Percentiles rank a stretch among this genome's conserved stretches.
Conservation (phyloP, 2,888 invertebrate species). For the Lobophora halterata region DNA sequence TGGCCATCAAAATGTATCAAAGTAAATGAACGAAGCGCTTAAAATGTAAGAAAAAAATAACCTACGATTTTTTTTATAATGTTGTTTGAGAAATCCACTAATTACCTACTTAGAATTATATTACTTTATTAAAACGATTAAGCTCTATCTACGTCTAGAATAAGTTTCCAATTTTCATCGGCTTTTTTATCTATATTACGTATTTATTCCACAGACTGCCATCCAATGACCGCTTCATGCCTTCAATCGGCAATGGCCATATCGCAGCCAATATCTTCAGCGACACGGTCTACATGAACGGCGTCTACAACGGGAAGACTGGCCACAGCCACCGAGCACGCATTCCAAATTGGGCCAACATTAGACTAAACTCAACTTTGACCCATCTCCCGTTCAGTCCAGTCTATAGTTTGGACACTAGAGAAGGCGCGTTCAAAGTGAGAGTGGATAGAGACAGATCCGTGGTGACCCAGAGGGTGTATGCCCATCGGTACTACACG, state of each 20-base stretch:
- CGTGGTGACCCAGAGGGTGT: slow-evolving; percentile 70
- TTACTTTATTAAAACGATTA: too few relatives aligned
- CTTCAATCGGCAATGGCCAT: slow-evolving; percentile 82
- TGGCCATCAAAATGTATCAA: too few relatives aligned
- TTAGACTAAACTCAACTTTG: slow-evolving; percentile 71
- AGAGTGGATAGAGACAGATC: slow-evolving; percentile 70
- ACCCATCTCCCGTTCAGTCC: slow-evolving; percentile 59
- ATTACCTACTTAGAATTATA: too few relatives aligned
- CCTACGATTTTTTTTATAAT: too few relatives aligned
- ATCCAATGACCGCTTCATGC: slow-evolving; percentile 78
- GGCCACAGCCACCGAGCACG: slow-evolving; percentile 81
- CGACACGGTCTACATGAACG: slow-evolving; percentile 81
- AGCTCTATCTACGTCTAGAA: too few relatives aligned
- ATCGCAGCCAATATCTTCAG: slow-evolving; percentile 81
- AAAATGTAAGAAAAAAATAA: too few relatives aligned
- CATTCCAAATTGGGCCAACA: slow-evolving; percentile 81
- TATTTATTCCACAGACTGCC: slow-evolving; percentile 70
- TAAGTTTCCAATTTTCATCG: too few relatives aligned
- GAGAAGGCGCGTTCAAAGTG: slow-evolving; percentile 70
- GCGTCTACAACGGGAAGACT: slow-evolving; percentile 78
- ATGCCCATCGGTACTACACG: slow-evolving; percentile 71
- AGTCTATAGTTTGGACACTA: slow-evolving; percentile 69
- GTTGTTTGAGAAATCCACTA: too few relatives aligned
- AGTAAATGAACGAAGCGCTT: too few relatives aligned
- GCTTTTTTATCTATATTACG: too few relatives aligned